phyloP scores from a whole-genome alignment of 2,113 vertebrate species.

The Petrocephalus zakoni region DNA sequence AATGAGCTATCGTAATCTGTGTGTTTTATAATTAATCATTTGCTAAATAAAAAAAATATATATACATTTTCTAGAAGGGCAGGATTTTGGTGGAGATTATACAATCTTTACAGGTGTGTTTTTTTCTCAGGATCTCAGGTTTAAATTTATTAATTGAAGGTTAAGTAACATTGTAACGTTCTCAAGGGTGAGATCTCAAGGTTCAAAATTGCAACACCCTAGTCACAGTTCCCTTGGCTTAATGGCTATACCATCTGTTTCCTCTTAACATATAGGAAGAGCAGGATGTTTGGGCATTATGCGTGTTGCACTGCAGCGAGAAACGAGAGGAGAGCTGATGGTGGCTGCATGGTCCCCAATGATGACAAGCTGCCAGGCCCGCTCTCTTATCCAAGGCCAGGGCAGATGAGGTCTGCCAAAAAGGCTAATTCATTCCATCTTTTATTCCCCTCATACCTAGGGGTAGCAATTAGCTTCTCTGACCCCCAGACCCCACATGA shows the following conservation, averaged over 20 bases:
- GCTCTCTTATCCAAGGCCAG: neutral
- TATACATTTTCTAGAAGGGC: neutral
- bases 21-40: neutral
- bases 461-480: neutral
- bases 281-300: neutral
- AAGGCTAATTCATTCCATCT: slow-evolving; percentile 6
- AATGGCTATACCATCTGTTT: neutral
- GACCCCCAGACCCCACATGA: neutral
- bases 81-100: neutral
- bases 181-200: neutral
- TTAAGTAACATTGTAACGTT: too few species aligned
- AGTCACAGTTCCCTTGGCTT: neutral
- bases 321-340: neutral
- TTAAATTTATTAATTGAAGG: neutral
- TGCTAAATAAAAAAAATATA: neutral
- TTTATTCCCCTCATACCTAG: neutral
- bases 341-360: neutral
- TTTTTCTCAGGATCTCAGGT: neutral
- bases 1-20: neutral
- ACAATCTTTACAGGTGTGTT: neutral
- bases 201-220: neutral
- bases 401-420: neutral
- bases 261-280: neutral
- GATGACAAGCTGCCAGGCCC: neutral
- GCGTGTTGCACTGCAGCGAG: neutral